Evolutionary conservation across 2,113 vertebrate species (phyloP), one percentile per base, ranked within the genome.

Genomic region (Panurus biarmicus): DNA sequence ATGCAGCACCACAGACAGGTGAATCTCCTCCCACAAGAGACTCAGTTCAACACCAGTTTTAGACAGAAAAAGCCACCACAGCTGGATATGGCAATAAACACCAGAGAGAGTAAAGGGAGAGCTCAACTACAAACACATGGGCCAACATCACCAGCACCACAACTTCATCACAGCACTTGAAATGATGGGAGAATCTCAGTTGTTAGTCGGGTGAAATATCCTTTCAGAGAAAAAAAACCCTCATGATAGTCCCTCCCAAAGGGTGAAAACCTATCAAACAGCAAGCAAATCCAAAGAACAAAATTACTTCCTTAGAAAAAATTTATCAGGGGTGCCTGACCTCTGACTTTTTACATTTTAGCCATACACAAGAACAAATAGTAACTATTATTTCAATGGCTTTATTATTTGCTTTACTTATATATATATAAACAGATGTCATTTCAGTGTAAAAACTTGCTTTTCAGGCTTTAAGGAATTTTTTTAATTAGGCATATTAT

Each of bases 341-440:
- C 33, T 8, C 3, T 14, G 20, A 29, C 25, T 54, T 65, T 2
- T 17, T 4, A 66, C 45, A 47, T 28, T 77, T 74, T 9, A 44
- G 8, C 24, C 54, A 85, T 8, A 73, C 5, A 35, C 4, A 54
- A 67, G 14, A 33, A 74, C 11, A 84, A 91, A 36, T 26, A 64
- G 9, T 47, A 54, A 26, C 9, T 54, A 36, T 26, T 56, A 71
- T 20, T 71, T 58, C 19, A 60, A 48, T 6, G 0, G 4, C 4
- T 72, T 79, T 58, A 61, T 45, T 60, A 82, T 7, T 7, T 25
- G 42, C 38, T 70, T 65, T 51, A 69, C 18, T 72, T 42, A n/a
- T 13, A 36, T 0, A 3, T 13, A 7, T 6, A 47, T 11, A 62
- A 72, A 45, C 3, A 66, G 21, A 54, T 2, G 14, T 10, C 3